phyloP scores from a whole-genome alignment of 2,113 vertebrate genomes.

The Columbina picui region DNA sequence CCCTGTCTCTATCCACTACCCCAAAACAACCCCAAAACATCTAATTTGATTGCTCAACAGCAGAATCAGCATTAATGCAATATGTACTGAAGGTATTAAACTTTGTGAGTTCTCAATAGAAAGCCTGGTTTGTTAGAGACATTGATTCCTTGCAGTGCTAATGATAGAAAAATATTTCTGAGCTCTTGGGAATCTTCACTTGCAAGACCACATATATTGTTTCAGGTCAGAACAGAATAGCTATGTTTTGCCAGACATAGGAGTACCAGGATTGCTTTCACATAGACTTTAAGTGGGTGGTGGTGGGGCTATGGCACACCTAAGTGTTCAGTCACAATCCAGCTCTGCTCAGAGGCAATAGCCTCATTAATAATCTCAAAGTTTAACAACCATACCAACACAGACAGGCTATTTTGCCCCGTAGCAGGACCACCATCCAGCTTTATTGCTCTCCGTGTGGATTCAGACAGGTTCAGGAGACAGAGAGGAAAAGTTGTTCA shows the following conservation, averaged over 20 bases:
- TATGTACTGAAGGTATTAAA: not conserved
- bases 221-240: not conserved
- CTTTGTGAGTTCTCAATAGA: not conserved
- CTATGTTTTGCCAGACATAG: not conserved
- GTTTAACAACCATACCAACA: not conserved
- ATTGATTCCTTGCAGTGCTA: not conserved
- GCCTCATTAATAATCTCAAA: not conserved
- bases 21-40: not conserved
- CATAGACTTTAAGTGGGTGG: fast-evolving
- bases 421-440: not conserved
- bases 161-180: not conserved
- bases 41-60: not conserved
- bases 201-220: not conserved
- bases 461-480: not conserved
- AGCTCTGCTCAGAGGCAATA: not conserved
- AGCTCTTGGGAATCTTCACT: not conserved
- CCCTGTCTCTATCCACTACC: not conserved
- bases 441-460: not conserved
- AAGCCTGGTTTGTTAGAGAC: not conserved
- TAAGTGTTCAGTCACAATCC: not conserved
- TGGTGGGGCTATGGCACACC: not conserved
- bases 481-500: not conserved
- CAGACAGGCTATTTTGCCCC: not conserved
- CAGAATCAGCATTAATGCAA: not conserved
- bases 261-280: not conserved